Conservation (phyloP, 2,888 invertebrate genomes). For the Drosophila mimica region DNA sequence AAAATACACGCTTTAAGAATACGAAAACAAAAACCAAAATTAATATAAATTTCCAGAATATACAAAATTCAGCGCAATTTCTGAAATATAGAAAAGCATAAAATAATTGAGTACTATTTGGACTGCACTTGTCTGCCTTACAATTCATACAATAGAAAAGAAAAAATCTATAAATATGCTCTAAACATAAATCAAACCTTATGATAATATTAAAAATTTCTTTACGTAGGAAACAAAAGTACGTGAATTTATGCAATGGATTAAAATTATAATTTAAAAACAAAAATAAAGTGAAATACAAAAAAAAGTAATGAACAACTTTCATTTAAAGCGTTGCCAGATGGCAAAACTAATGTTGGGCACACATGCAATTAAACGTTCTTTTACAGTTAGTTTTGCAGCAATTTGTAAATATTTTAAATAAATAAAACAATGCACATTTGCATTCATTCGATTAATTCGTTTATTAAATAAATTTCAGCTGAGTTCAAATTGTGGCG, state of each 20-base stretch:
- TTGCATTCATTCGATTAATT: constrained; percentile 41
- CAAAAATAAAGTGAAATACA: constrained; percentile 50
- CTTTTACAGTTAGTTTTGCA: neutral
- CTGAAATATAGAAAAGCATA: constrained; percentile 12
- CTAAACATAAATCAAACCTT: constrained; percentile 42
- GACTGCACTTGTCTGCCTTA: constrained; percentile 79
- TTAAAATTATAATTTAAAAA: constrained; percentile 66
- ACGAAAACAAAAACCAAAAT: constrained; percentile 22
- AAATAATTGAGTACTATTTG: constrained; percentile 49
- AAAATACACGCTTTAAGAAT: constrained; percentile 45
- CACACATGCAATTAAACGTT: neutral
- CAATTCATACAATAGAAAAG: constrained; percentile 26
- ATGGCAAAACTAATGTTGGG: neutral
- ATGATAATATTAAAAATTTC: constrained; percentile 63
- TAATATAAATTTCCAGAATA: constrained; percentile 28
- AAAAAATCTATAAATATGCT: constrained; percentile 34
- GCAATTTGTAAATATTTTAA: neutral
- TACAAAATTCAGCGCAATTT: constrained; percentile 25
- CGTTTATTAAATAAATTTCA: constrained; percentile 48
- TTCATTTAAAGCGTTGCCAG: constrained; percentile 15
- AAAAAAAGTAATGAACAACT: neutral
- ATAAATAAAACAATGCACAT: constrained; percentile 11
- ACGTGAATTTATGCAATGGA: constrained; percentile 53
- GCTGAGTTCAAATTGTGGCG: constrained; percentile 50
- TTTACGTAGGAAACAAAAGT: constrained; percentile 57